Base-by-base conservation (phyloP, 1,140 invertebrate genomes). In the Brachionus calyciflorus region DNA sequence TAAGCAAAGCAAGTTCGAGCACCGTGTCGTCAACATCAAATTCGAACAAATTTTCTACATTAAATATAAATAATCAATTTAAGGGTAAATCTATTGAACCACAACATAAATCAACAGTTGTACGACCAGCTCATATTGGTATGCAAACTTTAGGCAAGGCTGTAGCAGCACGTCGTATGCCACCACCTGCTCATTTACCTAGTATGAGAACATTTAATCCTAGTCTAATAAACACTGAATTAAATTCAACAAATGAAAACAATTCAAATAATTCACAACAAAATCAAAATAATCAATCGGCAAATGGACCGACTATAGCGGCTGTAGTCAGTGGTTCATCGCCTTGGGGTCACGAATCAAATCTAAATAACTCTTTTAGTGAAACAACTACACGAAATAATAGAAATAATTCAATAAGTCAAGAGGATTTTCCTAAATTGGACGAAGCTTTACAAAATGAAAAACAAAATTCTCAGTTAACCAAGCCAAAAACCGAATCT, bases 101-200 rank as follows among this genome's bases (percentile, higher is more conserved):
- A 33, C 46, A 49, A 10, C 46, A 73, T 10, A 73, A 73, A 49
- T 19, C 46, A 46, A 53, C 44, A 33, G 69, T 73, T 17, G 19
- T 73, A 28, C 69, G 69, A 3, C 5, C 69, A 21, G 21, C 69
- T 1, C 46, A 28, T 14, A 51, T 26, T 95, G 94, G 94, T 89
- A 92, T 96, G 90, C 93, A 96, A 91, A 93, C 90, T 88, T 90
- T 97, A 90, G 93, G 94, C 88, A 96, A 96, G 91, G 92, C 96
- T 87, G 92, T 92, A 85, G 92, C 90, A 86, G 91, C 92, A 85
- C 90, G 94, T 86, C 91, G 94, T 85, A 87, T 87, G 84, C 87
- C 87, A 77, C 92, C 93, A 87, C 94, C 94, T 86, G 93, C 92
- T 84, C 94, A 96, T 89, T 88, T 96, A 87, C 94, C 94, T 85